Conservation (phyloP, 2,888 invertebrate species). For the Cosmorhoe ocellata region DNA sequence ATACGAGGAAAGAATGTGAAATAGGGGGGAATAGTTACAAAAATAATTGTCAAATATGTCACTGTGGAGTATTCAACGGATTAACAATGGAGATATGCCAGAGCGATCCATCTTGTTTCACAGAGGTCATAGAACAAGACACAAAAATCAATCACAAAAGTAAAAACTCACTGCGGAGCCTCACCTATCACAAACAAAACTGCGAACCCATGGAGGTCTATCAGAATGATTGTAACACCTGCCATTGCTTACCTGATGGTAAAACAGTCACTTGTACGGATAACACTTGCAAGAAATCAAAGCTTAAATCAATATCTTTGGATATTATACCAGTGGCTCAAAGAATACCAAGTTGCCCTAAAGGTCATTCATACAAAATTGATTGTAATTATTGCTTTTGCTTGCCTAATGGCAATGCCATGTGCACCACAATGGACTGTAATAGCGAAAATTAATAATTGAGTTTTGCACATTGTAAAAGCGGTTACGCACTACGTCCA, state of each 20-base stretch:
- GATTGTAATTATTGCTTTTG: constrained; percentile 68
- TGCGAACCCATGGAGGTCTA: constrained; percentile 62
- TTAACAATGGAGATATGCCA: constrained; percentile 50
- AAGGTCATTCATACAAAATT: constrained; percentile 55
- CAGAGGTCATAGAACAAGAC: too few species aligned
- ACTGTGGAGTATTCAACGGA: constrained; percentile 40
- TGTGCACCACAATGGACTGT: constrained; percentile 62
- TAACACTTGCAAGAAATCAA: constrained; percentile 5
- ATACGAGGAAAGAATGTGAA: constrained; percentile 41
- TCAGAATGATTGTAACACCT: constrained; percentile 56
- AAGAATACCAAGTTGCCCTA: constrained; percentile 45
- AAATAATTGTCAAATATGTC: constrained; percentile 55
- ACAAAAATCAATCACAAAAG: neutral
- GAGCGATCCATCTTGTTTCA: constrained; percentile 29
- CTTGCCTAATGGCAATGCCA: constrained; percentile 58
- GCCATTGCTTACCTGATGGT: constrained; percentile 58
- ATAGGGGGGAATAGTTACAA: constrained; percentile 48
- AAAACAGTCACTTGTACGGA: constrained; percentile 54
- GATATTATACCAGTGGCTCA: constrained; percentile 58
- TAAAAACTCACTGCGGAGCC: neutral
- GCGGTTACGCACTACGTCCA: too few species aligned
- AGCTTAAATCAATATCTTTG: constrained; percentile 35
- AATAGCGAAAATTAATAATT: neutral
- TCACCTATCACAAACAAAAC: constrained; percentile 18
- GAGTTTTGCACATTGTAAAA: too few species aligned